Evolutionary conservation across 2,113 vertebrate species (phyloP), one percentile per base, ranked within the genome.

Genomic region (Neotragus moschatus): DNA sequence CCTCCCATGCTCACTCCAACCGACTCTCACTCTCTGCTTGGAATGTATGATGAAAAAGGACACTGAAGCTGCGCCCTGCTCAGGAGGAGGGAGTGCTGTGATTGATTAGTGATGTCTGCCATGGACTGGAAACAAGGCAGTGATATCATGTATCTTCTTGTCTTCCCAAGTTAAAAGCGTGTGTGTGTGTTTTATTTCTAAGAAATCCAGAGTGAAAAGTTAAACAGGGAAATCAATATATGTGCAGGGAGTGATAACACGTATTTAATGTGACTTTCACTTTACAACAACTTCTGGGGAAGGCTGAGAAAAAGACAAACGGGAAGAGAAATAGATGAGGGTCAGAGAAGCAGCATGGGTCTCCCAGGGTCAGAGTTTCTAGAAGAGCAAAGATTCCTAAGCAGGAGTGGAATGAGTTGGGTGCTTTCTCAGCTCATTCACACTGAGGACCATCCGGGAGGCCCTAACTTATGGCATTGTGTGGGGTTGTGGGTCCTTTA

Each of bases 31-130:
- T 84, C 55, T 55, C 30, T 39, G 47, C 47, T 82, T 90, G 28
- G 75, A 82, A 19, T 2, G 4, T 33, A 56, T 66, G 89, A 85
- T 19, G 30, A 5, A 60, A 58, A 58, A 51, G 26, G 66, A 55
- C 47, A 39, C 80, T 79, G 91, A 81, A 47, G 47, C 49, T 58
- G 25, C 28, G 26, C 82, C 36, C 58, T 39, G 49, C 79, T 85
- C 86, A 58, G 66, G 21, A 47, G 43, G 36, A 93, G 30, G 63
- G 43, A 93, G 53, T 56, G 87, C 55, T n/a, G 49, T 93, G 94
- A 94, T 60, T 91, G 92, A 92, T 91, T 43, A 60, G 87, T 36
- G 26, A 96, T 95, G 84, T 80, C 66, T 91, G 30, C 45, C 30
- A 30, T 0, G 60, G 87, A 45, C 49, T 53, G 49, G 61, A 88